Evolutionary conservation across 2,888 invertebrate species (phyloP), one percentile per base, ranked within the genome.

Genomic region (Pecten maximus): DNA sequence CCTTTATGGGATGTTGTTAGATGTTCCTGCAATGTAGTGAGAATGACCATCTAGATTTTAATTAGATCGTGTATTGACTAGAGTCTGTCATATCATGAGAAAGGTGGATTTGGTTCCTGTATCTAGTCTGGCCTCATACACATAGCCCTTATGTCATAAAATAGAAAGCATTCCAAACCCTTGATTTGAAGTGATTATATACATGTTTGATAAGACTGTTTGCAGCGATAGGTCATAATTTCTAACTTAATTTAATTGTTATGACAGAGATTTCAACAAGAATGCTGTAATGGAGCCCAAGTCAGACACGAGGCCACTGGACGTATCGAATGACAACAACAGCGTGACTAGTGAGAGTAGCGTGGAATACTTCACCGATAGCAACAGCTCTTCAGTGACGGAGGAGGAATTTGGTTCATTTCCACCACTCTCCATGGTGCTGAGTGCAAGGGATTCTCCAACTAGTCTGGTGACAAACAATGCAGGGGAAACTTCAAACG

Each of bases 221-320:
- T n/a, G n/a, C n/a, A 19, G 54, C 19, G 19, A 54, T 54, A 23
- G 3, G 19, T 54, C 2, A 54, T 54, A 54, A 54, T 54, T 23
- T 19, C 19, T 48, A 19, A 1, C 12, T 48, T 48, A 16, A 19
- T 23, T 54, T 8, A 6, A 74, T 74, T 74, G 28, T 8, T 35
- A 35, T 74, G 74, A 74, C 74, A 74, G 74, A 74, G 74, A 74
- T 35, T 74, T 74, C 35, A 74, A 74, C 74, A 74, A 74, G 35
- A 74, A 74, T 74, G 74, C 74, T 15, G 74, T 74, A 23, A 8
- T 74, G 28, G 28, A 28, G 10, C 19, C 74, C 8, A 74, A 74
- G 35, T 35, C 74, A 4, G 74, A 28, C 15, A 8, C 23, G 10
- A 15, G 35, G 4, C 28, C 74, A 35, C 15, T 35, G 12, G 74